Base-by-base conservation (phyloP, 2,113 vertebrate genomes). In the Pavo muticus region DNA sequence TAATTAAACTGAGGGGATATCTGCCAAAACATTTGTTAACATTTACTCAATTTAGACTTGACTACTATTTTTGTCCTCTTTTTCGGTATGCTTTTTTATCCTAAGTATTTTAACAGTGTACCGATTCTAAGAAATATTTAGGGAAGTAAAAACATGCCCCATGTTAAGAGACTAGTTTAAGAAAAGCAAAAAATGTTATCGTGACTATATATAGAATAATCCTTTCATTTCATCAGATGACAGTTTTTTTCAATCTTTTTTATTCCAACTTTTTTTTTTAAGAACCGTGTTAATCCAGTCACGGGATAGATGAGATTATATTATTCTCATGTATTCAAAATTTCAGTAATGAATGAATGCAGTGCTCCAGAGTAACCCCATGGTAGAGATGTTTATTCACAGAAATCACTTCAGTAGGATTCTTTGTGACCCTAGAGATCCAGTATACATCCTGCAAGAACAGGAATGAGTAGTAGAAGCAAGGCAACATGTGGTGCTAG, bases 271-370 rank as follows among this genome's bases (percentile, higher is more conserved):
- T 67, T 81, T 83, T 57, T 57, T 57, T 57, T 60, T 2, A 61
- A 80, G n/a, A 85, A 69, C 74, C 16, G 3, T 83, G 18, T 73
- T 96, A 91, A 92, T 87, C 84, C 48, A 73, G 78, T 37, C 61
- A 80, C 65, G 54, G 40, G 44, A 90, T 42, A 69, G 40, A 64
- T 19, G 30, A 45, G 67, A 89, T 87, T 78, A 59, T 65, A 25
- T 48, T 73, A 50, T 57, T 64, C 48, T 75, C 48, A 61, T 52
- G 48, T 30, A 78, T 69, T 88, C 80, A 68, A 57, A 68, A 54
- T 69, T 52, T 85, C 54, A 73, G 14, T 25, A 59, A 37, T 89
- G 84, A 93, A 78, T 87, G 84, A 67, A 61, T 60, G 44, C 48
- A 67, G 2, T 37, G 42, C 24, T 80, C 56, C 48, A 1, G 2